A percentile compares a stretch with the other conserved stretches of the same genome.
Evolutionary conservation across 2,888 invertebrate genomes (phyloP).

Genomic region (Druceiella hillmani): DNA sequence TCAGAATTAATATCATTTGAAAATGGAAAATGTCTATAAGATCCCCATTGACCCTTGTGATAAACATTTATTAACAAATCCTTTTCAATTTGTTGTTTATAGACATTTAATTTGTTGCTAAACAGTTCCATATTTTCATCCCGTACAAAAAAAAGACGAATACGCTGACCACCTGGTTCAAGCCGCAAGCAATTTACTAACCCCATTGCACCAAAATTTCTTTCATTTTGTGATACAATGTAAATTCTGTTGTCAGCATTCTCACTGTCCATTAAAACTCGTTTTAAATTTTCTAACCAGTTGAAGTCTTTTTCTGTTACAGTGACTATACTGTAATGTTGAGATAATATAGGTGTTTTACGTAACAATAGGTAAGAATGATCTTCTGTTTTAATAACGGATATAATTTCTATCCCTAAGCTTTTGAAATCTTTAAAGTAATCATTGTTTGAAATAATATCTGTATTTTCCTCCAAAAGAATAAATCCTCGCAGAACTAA

Average conservation of each 20-base stretch:
- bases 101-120: slow-evolving; percentile 42
- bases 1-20: too few relatives aligned
- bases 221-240: too few relatives aligned
- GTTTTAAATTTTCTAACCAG: slow-evolving; percentile 73
- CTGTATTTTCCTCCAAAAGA: slow-evolving; percentile 54
- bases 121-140: slow-evolving; percentile 53
- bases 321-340: slow-evolving; percentile 44
- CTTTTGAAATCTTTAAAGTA: slow-evolving; percentile 31
- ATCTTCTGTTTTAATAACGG: slow-evolving; percentile 54
- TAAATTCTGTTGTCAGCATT: too few relatives aligned
- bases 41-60: slow-evolving; percentile 70
- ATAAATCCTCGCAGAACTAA: slow-evolving; percentile 62
- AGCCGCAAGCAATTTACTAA: slow-evolving; percentile 76
- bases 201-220: slow-evolving; percentile 69
- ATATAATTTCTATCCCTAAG: slow-evolving; percentile 49
- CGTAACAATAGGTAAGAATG: slow-evolving; percentile 58
- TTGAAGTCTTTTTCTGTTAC: slow-evolving; percentile 60
- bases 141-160: slow-evolving; percentile 63
- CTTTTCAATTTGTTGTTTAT: slow-evolving; percentile 54
- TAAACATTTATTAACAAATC: slow-evolving; percentile 75
- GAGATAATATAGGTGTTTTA: slow-evolving; percentile 34
- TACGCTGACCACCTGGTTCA: slow-evolving; percentile 68
- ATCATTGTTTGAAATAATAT: slow-evolving; percentile 31
- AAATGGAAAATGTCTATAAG: slow-evolving; percentile 74
- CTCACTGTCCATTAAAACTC: slow-evolving; percentile 60